These are phyloP conservation scores for Acrocephalus scirpaceus DNA, from an alignment of 2,797 vertebrate genomes.

Conservation along the genomic window DNA sequence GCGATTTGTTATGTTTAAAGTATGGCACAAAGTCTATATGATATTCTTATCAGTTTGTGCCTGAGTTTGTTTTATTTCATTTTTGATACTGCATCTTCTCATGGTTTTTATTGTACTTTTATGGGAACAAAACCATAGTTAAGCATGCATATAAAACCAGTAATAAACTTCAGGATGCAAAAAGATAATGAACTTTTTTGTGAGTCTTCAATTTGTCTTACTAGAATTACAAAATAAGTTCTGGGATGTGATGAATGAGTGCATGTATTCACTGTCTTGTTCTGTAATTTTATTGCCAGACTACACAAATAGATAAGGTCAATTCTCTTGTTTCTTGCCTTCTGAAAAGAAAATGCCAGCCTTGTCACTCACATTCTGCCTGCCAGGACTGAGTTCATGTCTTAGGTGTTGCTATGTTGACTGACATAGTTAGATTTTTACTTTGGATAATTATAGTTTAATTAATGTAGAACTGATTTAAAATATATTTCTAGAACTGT, in stretches of 20 bases:
- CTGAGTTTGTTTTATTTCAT: neutral
- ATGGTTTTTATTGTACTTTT: neutral
- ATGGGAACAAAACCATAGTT: neutral
- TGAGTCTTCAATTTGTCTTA: neutral
- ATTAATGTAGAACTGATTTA: neutral
- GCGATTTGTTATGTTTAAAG: neutral
- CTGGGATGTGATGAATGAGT: neutral
- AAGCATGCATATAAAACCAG: neutral
- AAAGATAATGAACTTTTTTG: neutral
- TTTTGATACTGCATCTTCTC: neutral
- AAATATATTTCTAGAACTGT: neutral
- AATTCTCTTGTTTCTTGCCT: neutral
- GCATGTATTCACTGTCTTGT: neutral
- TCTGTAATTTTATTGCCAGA: neutral
- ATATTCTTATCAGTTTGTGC: neutral
- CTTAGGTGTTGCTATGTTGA: neutral
- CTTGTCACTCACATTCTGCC: neutral
- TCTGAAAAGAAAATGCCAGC: neutral
- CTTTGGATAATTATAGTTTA: neutral
- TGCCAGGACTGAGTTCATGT: neutral
- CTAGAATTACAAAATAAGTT: neutral
- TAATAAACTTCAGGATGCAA: neutral
- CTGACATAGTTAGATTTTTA: neutral
- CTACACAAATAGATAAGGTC: neutral
- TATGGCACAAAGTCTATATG: neutral